Evolutionary conservation across 2,888 invertebrate genomes (phyloP), one percentile per base, ranked within the genome.

Genomic region (Synergus gifuensis): DNA sequence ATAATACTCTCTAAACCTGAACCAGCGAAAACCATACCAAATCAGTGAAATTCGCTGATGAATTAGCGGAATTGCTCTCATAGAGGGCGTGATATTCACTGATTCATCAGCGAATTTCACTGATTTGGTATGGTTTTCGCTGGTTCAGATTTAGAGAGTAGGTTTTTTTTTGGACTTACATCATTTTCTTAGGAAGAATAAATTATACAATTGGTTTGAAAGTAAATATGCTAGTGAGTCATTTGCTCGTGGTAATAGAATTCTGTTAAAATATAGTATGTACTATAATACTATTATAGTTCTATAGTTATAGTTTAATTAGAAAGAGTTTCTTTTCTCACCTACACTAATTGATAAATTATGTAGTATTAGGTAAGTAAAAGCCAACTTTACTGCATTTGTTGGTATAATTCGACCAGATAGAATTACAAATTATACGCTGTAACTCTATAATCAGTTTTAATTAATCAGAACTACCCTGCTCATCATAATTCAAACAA

Each of bases 281-380:
- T 49, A 69, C 28, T 28, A 28, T 28, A 28, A 28, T 28, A 28
- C 3, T 28, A 22, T 1, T 22, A 3, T 28, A 28, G 3, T 16
- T 18, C 14, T n/a, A 54, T 54, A 54, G n/a, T 28, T 28, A 28
- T 18, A 44, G 8, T 14, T 28, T 69, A 69, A 69, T 69, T 49
- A 69, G 28, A 49, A 49, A 69, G 49, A 49, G 46, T 69, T 69
- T 49, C 16, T 69, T 69, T 46, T 28, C 49, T 49, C 69, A 46
- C 12, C 69, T 69, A 16, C 28, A 69, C 49, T 49, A 49, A 69
- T 69, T 69, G 49, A 69, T 69, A 69, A 7, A 44, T 8, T 49
- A 69, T 46, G 28, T 69, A 67, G 18, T 14, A 46, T 67, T 67
- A 46, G 46, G 67, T 44, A 67, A 67, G 46, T 67, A 5, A 22